Evolutionary conservation across 2,888 invertebrate genomes (phyloP), one percentile per base, ranked within the genome.

Genomic region (Oligia fasciuncula): DNA sequence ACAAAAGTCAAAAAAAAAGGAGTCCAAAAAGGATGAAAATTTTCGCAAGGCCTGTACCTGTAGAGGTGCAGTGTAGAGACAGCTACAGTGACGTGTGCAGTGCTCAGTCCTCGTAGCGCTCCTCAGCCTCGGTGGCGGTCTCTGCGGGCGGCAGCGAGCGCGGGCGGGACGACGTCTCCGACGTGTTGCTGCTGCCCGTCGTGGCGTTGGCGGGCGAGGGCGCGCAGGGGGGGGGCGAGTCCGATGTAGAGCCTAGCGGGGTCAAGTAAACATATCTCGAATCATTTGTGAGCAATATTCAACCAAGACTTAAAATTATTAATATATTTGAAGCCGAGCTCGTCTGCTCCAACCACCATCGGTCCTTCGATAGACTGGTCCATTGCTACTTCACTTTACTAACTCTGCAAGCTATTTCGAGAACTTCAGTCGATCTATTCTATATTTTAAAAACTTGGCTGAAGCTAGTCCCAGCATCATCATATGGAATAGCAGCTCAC

Each of bases 51-150:
- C 0, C 2, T 8, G 29, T 35, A 35, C 35, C 23, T 23, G 43
- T 54, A 49, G 23, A n/a, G 51, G n/a, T 40, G 80, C 29, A 35
- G 17, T 63, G 19, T 4, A 8, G 35, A 23, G 54, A 68, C 54
- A 74, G 73, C 43, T 66, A 35, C 9, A 40, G 74, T 11, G 11
- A 17, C 0, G n/a, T 1, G 23, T 4, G 46, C 40, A 23, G 35
- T 17, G 70, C 14, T 93, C 92, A 93, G 73, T 93, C 92, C 80
- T 94, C 93, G 90, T 94, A 94, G 13, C 94, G 89, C 91, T 97
- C 97, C 85, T 95, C 96, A 3, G 97, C 97, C 89, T 97, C 97
- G 2, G 96, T 95, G 88, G 97, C 97, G 76, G 97, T 97, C 91
- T 97, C 97, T 0, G 97, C 95, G 88, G 95, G 95, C 40, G 95